These are phyloP conservation scores for Danaus chrysippus DNA, from an alignment of 2,888 invertebrate genomes.

Conservation along the genomic window DNA sequence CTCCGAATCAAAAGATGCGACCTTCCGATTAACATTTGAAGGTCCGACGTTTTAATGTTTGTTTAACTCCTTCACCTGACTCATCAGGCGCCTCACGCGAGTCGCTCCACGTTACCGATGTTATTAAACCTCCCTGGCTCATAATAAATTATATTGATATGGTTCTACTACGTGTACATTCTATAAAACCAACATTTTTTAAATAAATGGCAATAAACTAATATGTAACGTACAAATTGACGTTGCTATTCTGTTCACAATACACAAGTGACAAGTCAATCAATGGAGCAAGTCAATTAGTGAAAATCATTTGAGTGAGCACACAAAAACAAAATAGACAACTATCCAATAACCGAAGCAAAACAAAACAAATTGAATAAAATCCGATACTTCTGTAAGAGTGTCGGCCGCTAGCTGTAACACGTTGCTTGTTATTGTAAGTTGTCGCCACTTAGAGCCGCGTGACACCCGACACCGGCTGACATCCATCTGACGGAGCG, in stretches of 20 bases:
- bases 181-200: too few relatives aligned
- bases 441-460: constrained; percentile 64
- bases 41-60: constrained; percentile 4
- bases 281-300: too few relatives aligned
- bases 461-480: constrained; percentile 56
- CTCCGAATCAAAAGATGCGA: constrained; percentile 22
- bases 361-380: constrained; percentile 30
- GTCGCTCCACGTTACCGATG: too few relatives aligned
- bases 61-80: too few relatives aligned
- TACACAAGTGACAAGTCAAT: too few relatives aligned
- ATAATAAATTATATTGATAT: too few relatives aligned
- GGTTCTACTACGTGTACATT: too few relatives aligned
- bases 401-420: constrained; percentile 42
- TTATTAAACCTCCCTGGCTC: too few relatives aligned
- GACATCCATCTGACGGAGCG: background rate
- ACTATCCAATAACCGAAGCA: constrained; percentile 15
- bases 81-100: too few relatives aligned
- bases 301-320: background rate
- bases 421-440: constrained; percentile 69
- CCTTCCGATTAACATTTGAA: constrained; percentile 24
- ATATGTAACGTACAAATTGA: too few relatives aligned
- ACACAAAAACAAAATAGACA: constrained; percentile 6
- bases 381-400: constrained; percentile 44
- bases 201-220: too few relatives aligned
- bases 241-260: too few relatives aligned